A percentile compares a stretch with the other conserved stretches of the same genome.
phyloP scores from a whole-genome alignment of 2,797 vertebrate genomes.

The Champsocephalus esox region DNA sequence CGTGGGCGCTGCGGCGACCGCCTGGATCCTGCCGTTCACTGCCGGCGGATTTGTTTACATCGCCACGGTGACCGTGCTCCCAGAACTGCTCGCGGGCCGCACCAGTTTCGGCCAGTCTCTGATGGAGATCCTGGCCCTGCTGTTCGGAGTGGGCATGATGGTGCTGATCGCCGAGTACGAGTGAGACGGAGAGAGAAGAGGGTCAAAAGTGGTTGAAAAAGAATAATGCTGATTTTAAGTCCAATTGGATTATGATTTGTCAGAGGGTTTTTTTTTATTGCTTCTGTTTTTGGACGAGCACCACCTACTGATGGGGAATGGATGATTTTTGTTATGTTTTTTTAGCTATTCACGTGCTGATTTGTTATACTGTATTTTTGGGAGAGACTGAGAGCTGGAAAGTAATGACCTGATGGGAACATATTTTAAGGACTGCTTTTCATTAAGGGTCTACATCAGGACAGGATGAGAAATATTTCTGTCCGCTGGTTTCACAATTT shows the following conservation, averaged over 20 bases:
- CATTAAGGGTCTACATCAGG: neutral
- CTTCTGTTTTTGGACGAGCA: conserved; percentile 26
- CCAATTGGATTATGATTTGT: conserved; percentile 30
- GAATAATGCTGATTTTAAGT: conserved; percentile 21
- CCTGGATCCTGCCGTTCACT: conserved; percentile 93
- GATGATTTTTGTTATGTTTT: conserved; percentile 26
- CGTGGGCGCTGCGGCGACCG: conserved; percentile 86
- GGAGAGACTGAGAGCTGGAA: conserved; percentile 21
- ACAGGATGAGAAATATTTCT: neutral
- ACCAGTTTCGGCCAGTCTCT: conserved; percentile 88
- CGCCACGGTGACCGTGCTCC: conserved; percentile 92
- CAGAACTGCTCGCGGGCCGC: conserved; percentile 89
- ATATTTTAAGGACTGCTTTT: neutral
- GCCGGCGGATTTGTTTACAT: conserved; percentile 94
- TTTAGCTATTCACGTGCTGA: conserved; percentile 27
- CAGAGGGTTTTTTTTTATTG: conserved; percentile 5
- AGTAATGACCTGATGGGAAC: neutral
- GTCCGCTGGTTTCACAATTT: neutral
- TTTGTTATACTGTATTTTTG: conserved; percentile 16
- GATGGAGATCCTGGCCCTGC: conserved; percentile 89
- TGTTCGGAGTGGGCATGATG: conserved; percentile 93
- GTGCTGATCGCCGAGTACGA: conserved; percentile 93
- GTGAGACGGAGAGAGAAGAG: conserved; percentile 69
- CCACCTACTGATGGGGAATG: conserved; percentile 6
- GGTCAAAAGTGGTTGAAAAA: conserved; percentile 9